Conservation (phyloP, 2,888 invertebrate genomes). For the Agonum fuliginosum region DNA sequence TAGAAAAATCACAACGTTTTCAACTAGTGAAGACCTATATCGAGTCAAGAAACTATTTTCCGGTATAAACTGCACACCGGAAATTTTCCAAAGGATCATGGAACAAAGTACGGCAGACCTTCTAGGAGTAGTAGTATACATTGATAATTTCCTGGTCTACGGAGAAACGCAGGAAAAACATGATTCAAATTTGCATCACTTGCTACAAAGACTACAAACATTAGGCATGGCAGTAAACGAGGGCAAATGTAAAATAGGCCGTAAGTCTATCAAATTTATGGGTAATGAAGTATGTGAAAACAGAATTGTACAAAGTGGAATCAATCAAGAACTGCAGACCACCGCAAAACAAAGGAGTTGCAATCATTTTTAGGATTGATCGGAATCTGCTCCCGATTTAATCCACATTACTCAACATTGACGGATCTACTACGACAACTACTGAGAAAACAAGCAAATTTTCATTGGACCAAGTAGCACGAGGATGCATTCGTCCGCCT, state of each 20-base stretch:
- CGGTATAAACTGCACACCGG: conserved; percentile 19
- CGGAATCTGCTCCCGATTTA: background rate
- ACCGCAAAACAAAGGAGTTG: conserved; percentile 8
- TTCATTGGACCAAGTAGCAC: background rate
- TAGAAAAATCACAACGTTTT: conserved; percentile 15
- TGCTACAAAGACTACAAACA: background rate
- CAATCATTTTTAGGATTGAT: background rate
- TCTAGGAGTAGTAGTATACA: background rate
- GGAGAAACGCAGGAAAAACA: background rate
- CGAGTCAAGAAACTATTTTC: conserved; percentile 21
- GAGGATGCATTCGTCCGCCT: background rate
- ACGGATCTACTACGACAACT: background rate
- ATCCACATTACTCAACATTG: background rate
- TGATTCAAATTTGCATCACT: background rate
- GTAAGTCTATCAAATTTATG: conserved; percentile 6
- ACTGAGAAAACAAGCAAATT: background rate
- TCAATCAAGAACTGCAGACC: background rate
- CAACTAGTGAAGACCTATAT: background rate
- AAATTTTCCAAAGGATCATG: conserved; percentile 39
- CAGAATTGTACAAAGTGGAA: background rate
- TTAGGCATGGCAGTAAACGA: background rate
- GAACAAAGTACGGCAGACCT: background rate
- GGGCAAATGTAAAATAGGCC: background rate
- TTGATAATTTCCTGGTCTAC: conserved; percentile 16
- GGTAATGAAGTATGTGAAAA: conserved; percentile 1